Evolutionary conservation across 2,113 vertebrate species (phyloP).

Genomic region (Pachypanchax playfairii): DNA sequence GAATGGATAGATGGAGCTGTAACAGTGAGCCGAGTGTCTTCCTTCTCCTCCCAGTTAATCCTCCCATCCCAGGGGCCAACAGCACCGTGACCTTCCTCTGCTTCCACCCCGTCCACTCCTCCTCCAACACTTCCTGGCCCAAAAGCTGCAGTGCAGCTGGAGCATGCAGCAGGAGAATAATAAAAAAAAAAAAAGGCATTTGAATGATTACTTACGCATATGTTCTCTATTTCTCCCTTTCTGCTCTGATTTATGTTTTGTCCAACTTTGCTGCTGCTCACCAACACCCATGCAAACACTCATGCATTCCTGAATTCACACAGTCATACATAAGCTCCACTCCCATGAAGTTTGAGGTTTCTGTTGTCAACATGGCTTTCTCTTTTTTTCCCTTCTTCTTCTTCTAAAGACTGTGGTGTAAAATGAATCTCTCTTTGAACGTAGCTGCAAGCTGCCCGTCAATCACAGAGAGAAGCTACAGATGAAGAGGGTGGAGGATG

Average conservation of each 20-base stretch:
- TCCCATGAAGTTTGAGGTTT: slow-evolving; percentile 48
- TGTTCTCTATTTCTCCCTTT: slow-evolving; percentile 42
- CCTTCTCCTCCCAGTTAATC: slow-evolving; percentile 42
- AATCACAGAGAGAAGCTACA: slow-evolving; percentile 63
- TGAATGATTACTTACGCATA: slow-evolving; percentile 62
- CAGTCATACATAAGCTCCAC: slow-evolving; percentile 11
- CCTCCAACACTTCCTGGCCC: slow-evolving; percentile 61
- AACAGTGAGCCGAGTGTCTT: slow-evolving; percentile 59
- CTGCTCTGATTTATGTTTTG: slow-evolving; percentile 46
- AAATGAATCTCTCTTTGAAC: slow-evolving; percentile 55
- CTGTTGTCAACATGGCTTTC: slow-evolving; percentile 49
- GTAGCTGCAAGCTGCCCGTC: slow-evolving; percentile 53
- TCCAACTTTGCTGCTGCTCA: slow-evolving; percentile 35
- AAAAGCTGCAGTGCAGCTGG: slow-evolving; percentile 61
- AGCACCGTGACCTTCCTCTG: slow-evolving; percentile 69
- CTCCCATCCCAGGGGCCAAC: slow-evolving; percentile 63
- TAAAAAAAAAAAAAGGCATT: slow-evolving; percentile 12
- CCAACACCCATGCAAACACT: slow-evolving; percentile 44
- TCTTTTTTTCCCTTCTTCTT: slow-evolving; percentile 8
- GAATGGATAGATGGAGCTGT: slow-evolving; percentile 50
- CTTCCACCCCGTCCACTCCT: slow-evolving; percentile 59
- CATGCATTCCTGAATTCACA: slow-evolving; percentile 46
- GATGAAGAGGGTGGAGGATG: slow-evolving; percentile 50
- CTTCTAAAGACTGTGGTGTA: slow-evolving; percentile 30
- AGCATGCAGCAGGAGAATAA: slow-evolving; percentile 33